Conservation (phyloP, 2,888 invertebrate species). For the Cerastis leucographa region DNA sequence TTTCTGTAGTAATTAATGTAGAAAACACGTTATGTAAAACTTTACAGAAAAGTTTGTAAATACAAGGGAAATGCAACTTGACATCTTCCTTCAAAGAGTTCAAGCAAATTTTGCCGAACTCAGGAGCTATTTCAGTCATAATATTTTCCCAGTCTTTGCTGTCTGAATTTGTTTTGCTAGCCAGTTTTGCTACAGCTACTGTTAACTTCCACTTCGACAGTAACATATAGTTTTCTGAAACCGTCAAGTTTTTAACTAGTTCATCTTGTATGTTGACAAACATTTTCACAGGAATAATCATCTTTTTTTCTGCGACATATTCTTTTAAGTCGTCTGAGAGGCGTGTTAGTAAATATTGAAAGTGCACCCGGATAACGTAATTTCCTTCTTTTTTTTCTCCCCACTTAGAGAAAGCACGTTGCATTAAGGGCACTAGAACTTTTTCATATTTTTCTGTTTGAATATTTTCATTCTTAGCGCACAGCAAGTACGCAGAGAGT, state of each 20-base stretch:
- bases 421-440: constrained; percentile 74
- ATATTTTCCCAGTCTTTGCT: constrained; percentile 63
- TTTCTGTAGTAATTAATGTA: constrained; percentile 37
- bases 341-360: constrained; percentile 66
- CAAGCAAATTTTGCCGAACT: constrained; percentile 74
- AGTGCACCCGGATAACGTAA: constrained; percentile 64
- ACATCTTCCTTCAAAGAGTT: constrained; percentile 77
- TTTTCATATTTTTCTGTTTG: constrained; percentile 75
- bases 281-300: constrained; percentile 71
- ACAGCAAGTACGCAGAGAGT: constrained; percentile 75
- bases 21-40: constrained; percentile 62
- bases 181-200: constrained; percentile 68
- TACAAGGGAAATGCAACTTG: constrained; percentile 73
- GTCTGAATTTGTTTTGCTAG: constrained; percentile 60
- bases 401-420: constrained; percentile 70
- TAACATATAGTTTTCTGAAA: constrained; percentile 76
- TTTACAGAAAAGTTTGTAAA: constrained; percentile 75
- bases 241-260: constrained; percentile 67
- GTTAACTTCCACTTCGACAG: constrained; percentile 76
- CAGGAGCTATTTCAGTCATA: constrained; percentile 64
- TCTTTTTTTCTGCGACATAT: constrained; percentile 64
- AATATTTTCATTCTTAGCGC: constrained; percentile 69
- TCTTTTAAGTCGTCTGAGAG: constrained; percentile 70
- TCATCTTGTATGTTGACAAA: constrained; percentile 68
- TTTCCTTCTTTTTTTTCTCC: constrained; percentile 62